phyloP scores from a whole-genome alignment of 2,113 vertebrate species.

The Callocephalon fimbriatum region DNA sequence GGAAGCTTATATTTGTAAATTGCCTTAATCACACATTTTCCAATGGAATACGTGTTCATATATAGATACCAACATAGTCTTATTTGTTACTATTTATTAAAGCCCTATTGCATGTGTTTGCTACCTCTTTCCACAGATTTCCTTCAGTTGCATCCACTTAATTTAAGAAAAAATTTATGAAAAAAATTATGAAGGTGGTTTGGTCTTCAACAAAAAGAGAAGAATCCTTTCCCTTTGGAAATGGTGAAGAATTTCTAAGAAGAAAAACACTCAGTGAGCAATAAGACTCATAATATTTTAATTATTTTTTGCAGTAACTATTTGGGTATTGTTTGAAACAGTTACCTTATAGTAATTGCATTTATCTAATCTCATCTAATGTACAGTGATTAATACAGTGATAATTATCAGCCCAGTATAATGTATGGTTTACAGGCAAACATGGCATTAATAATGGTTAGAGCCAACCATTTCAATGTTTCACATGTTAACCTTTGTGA shows the following conservation, averaged over 20 bases:
- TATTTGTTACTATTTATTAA: neutral
- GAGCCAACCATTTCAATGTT: neutral
- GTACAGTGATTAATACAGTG: neutral
- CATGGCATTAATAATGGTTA: neutral
- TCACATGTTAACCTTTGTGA: neutral
- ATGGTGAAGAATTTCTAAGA: neutral
- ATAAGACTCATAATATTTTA: neutral
- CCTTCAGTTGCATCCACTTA: neutral
- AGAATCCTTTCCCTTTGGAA: neutral
- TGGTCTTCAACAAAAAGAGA: neutral
- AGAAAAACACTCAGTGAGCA: neutral
- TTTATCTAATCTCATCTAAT: neutral
- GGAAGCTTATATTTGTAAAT: neutral
- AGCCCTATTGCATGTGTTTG: accelerated
- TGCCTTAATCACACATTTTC: neutral
- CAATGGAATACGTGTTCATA: neutral
- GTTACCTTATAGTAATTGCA: neutral
- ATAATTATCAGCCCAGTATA: neutral
- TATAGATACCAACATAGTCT: neutral
- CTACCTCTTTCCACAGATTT: neutral
- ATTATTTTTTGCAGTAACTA: neutral
- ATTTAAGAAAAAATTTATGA: neutral
- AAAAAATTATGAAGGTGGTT: neutral
- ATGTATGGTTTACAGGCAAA: neutral
- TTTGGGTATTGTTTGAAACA: neutral